phyloP scores from a whole-genome alignment of 2,113 vertebrate species.

The Chroicocephalus ridibundus region DNA sequence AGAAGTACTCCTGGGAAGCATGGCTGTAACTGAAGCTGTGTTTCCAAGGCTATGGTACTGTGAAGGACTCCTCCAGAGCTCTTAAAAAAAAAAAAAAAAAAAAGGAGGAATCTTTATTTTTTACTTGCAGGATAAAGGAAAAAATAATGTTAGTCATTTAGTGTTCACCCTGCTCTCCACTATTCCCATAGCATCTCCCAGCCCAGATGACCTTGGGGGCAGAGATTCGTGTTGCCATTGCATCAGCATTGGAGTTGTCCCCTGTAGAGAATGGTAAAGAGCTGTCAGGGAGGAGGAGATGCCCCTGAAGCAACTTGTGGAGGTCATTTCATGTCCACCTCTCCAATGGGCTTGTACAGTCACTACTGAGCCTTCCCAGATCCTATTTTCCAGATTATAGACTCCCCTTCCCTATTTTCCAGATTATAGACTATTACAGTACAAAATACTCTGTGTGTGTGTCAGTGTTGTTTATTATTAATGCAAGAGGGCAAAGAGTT shows the following conservation, averaged over 20 bases:
- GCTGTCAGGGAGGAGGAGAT: neutral
- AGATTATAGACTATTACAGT: neutral
- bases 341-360: neutral
- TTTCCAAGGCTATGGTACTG: neutral
- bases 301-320: neutral
- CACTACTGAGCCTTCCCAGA: neutral
- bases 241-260: neutral
- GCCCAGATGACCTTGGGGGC: too few species aligned
- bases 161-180: neutral
- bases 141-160: neutral
- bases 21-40: neutral
- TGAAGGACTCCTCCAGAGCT: neutral
- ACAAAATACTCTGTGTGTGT: neutral
- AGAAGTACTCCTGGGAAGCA: neutral
- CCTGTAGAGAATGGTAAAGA: neutral
- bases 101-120: neutral
- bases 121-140: neutral
- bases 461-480: neutral
- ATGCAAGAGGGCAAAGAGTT: neutral
- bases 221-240: neutral
- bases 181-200: neutral
- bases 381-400: neutral
- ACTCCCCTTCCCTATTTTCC: neutral
- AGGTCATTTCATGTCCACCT: neutral
- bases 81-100: neutral